Percentiles rank a stretch among this genome's conserved stretches.
Evolutionary conservation across 2,113 vertebrate species (phyloP).

Genomic region (Antechinus stuartii): DNA sequence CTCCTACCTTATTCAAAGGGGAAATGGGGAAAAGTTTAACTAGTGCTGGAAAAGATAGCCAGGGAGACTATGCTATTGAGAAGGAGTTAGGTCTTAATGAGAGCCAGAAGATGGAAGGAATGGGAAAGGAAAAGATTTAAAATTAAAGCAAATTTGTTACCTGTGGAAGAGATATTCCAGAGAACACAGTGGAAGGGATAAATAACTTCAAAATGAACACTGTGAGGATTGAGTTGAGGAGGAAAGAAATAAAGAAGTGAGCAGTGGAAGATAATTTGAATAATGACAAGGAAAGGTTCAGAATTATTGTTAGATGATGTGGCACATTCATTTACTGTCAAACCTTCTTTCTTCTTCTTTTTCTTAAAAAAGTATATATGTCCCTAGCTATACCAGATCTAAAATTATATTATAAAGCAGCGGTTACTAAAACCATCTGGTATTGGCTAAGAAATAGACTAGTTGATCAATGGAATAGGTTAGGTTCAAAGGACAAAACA

Average conservation of each 20-base stretch:
- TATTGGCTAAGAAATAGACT: too few species aligned
- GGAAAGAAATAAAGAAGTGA: background rate
- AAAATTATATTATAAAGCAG: too few species aligned
- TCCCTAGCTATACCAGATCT: too few species aligned
- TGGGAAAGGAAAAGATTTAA: background rate
- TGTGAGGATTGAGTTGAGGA: background rate
- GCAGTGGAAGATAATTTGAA: background rate
- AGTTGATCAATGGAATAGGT: too few species aligned
- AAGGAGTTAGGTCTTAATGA: background rate
- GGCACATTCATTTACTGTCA: background rate
- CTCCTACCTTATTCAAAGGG: background rate
- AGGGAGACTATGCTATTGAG: background rate
- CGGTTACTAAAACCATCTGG: too few species aligned
- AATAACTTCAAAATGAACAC: background rate
- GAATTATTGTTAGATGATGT: background rate
- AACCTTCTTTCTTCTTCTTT: background rate
- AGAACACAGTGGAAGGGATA: background rate
- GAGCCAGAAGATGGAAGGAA: background rate
- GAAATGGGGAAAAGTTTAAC: background rate
- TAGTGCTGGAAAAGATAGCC: background rate
- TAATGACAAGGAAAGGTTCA: background rate
- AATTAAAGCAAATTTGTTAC: background rate
- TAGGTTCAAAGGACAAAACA: too few species aligned
- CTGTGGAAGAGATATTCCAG: background rate
- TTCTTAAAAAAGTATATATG: background rate